Percentiles rank a stretch among this genome's conserved stretches.
phyloP scores from a whole-genome alignment of 2,797 vertebrate species.

The Eulemur rubriventer region DNA sequence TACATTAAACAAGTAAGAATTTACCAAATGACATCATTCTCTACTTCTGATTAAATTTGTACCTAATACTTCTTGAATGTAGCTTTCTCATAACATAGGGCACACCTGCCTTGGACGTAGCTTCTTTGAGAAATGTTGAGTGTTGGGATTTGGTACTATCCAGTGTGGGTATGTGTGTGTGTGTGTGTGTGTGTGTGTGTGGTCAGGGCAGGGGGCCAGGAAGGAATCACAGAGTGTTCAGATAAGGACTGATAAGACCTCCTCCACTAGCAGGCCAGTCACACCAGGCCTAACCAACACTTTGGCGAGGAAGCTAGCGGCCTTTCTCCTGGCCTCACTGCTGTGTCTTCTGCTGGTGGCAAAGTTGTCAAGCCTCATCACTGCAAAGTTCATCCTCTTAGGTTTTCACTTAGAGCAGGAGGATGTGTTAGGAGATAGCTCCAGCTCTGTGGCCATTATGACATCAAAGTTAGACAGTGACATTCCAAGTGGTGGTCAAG shows the following conservation, averaged over 20 bases:
- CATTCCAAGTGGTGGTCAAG: neutral
- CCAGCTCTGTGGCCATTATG: neutral
- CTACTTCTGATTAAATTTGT: conserved; percentile 8
- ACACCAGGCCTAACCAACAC: conserved; percentile 56
- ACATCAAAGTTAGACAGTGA: conserved; percentile 28
- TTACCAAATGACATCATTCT: neutral
- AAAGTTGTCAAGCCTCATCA: conserved; percentile 64
- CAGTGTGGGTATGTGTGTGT: neutral
- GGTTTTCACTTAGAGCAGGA: conserved; percentile 43
- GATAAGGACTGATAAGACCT: neutral
- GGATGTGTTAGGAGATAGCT: conserved; percentile 35
- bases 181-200: neutral
- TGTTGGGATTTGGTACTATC: neutral
- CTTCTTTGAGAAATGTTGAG: conserved; percentile 1
- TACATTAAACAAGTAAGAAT: neutral
- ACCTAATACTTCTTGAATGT: neutral
- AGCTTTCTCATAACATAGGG: neutral
- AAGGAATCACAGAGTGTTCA: neutral
- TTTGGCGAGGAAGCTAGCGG: conserved; percentile 40
- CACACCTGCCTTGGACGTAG: neutral
- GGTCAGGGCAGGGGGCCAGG: neutral
- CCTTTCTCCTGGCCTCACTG: neutral
- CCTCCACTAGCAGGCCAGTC: neutral
- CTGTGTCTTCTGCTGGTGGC: conserved; percentile 8
- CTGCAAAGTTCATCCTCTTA: conserved; percentile 54